Conservation (phyloP, 2,888 invertebrate species). For the Eupithecia pulchellata region DNA sequence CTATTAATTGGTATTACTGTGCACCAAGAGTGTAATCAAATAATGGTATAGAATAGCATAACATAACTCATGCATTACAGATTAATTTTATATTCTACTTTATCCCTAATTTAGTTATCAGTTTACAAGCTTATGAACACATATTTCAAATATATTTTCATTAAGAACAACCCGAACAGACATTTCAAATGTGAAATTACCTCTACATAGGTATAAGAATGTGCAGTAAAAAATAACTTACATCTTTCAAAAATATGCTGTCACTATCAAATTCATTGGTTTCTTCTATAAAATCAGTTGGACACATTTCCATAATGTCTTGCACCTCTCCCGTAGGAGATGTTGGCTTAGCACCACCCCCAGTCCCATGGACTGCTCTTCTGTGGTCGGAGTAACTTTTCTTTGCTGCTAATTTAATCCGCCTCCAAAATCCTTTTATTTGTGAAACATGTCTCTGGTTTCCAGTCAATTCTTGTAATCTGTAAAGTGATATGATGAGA, state of each 20-base stretch:
- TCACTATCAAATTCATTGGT: constrained; percentile 1
- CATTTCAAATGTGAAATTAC: not conserved
- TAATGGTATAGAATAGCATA: too few species aligned
- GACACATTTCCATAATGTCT: constrained; percentile 7
- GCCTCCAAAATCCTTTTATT: constrained; percentile 1
- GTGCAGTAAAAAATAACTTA: not conserved
- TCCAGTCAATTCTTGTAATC: not conserved
- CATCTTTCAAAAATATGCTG: constrained; percentile 6
- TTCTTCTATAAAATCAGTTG: not conserved
- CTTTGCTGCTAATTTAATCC: not conserved
- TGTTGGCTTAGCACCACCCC: too few species aligned
- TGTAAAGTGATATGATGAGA: constrained; percentile 6
- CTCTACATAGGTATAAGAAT: not conserved
- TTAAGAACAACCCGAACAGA: not conserved
- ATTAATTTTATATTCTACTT: too few species aligned
- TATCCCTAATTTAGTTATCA: too few species aligned
- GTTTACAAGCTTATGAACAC: too few species aligned
- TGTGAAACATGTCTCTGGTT: not conserved
- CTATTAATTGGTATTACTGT: too few species aligned
- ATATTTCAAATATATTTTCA: too few species aligned
- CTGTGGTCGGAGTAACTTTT: not conserved
- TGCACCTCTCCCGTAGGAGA: constrained; percentile 5
- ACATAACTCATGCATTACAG: too few species aligned
- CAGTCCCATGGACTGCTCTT: not conserved
- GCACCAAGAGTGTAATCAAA: too few species aligned